Evolutionary conservation across 1,140 invertebrate species (phyloP).

Genomic region (Cherax quadricarinatus): DNA sequence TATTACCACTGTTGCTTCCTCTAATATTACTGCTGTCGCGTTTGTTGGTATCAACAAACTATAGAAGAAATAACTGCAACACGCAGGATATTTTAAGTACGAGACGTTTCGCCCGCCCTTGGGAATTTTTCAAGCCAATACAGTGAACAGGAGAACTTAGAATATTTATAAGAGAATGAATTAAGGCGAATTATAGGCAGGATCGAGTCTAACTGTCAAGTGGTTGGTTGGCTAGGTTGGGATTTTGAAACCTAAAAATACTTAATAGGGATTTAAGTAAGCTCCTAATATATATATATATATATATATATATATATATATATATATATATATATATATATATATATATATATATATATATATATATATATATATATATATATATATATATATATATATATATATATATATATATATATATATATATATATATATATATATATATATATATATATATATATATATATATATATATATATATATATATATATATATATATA

Average conservation of each 20-base stretch:
- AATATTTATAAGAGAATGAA: too few species aligned
- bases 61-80: too few species aligned
- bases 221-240: too few species aligned
- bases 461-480: conserved; percentile 29
- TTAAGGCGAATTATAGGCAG: too few species aligned
- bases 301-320: conserved; percentile 29
- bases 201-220: too few species aligned
- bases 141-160: too few species aligned
- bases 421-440: conserved; percentile 27
- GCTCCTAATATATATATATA: conserved; percentile 2
- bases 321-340: conserved; percentile 31
- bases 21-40: too few species aligned
- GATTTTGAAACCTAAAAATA: not conserved
- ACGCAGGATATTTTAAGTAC: too few species aligned
- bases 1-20: too few species aligned
- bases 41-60: too few species aligned
- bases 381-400: conserved; percentile 28
- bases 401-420: conserved; percentile 34
- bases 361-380: conserved; percentile 31
- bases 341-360: conserved; percentile 30
- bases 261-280: not conserved
- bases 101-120: too few species aligned
- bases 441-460: conserved; percentile 31
- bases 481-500: conserved; percentile 34
- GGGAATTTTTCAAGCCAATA: too few species aligned